Conservation (phyloP, 64 coral and sea anemone species). For the Hydrozoanthus tunicans region DNA sequence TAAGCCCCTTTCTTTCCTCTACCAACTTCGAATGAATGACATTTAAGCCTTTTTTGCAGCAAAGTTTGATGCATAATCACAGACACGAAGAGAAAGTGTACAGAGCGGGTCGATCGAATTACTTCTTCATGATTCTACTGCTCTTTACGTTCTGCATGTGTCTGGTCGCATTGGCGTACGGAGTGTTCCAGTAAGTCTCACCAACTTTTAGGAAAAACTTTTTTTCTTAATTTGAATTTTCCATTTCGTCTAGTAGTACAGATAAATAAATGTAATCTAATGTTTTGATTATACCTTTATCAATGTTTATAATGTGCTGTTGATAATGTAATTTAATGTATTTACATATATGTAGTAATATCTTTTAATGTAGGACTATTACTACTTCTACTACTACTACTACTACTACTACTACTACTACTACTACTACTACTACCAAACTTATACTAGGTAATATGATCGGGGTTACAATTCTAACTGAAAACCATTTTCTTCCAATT, state of each 20-base stretch:
- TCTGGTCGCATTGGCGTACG: constrained; percentile 73
- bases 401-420: background rate
- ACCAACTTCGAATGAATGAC: no score
- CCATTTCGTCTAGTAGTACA: background rate
- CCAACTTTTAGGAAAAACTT: background rate
- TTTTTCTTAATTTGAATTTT: no score
- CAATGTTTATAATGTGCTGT: background rate
- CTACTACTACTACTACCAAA: background rate
- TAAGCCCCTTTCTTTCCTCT: no score
- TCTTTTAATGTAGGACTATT: background rate
- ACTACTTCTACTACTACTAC: background rate
- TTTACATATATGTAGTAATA: background rate
- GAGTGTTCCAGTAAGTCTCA: constrained; percentile 73
- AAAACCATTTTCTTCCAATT: background rate
- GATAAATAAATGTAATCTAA: background rate
- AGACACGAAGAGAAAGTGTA: constrained; percentile 71
- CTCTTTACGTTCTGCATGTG: constrained; percentile 85
- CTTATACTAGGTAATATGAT: background rate
- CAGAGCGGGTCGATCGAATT: constrained; percentile 83
- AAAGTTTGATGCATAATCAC: constrained; percentile 72
- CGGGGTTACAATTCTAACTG: background rate
- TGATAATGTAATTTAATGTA: background rate
- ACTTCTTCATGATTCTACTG: constrained; percentile 90
- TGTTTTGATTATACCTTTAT: no score
- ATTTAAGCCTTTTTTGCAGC: constrained; percentile 16